These are phyloP conservation scores for Hydraecia micacea DNA, from an alignment of 2,888 invertebrate genomes.

Conservation along the genomic window DNA sequence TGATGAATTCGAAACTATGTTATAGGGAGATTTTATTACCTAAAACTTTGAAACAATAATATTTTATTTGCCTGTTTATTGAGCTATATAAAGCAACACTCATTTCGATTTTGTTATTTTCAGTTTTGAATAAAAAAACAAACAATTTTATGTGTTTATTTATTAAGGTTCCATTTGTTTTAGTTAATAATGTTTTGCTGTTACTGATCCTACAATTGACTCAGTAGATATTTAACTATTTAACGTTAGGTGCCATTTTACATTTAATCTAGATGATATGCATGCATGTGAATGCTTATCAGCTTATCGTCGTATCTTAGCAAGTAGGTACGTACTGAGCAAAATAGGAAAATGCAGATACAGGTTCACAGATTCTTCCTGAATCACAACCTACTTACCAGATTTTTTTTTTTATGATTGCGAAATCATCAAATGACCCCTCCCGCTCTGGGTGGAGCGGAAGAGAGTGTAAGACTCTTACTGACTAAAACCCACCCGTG, in stretches of 20 bases:
- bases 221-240: neutral
- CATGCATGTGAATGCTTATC: no score
- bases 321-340: neutral
- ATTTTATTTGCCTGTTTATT: conserved; percentile 7
- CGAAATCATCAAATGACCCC: no score
- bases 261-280: neutral
- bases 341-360: neutral
- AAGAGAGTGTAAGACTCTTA: no score
- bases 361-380: neutral
- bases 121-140: neutral
- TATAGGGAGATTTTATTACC: neutral
- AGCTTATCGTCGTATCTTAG: neutral
- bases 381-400: no score
- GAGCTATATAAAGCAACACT: neutral
- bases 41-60: neutral
- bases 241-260: neutral
- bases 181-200: neutral
- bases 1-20: neutral
- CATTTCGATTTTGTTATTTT: neutral
- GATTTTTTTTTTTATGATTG: no score
- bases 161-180: neutral
- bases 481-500: no score
- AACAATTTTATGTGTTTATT: neutral
- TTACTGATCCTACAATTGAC: neutral
- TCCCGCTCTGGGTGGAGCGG: no score